These are phyloP conservation scores for Cephus pygmeus DNA, from an alignment of 2,888 invertebrate species.

Conservation along the genomic window DNA sequence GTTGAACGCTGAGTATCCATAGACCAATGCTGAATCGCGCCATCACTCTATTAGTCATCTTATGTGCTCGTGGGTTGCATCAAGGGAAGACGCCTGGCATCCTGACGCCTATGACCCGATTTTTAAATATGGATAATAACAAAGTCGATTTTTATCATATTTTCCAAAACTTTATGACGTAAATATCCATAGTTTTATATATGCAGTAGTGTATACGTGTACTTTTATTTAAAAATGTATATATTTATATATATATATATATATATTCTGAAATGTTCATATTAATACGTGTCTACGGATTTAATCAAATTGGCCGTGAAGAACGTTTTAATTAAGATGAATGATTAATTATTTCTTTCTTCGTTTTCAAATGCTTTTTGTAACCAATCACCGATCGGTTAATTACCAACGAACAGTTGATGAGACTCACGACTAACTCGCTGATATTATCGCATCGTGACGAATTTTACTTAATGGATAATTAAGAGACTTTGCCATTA, in stretches of 20 bases:
- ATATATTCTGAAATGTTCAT: background rate
- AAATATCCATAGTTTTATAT: background rate
- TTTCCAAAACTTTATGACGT: background rate
- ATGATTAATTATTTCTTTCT: background rate
- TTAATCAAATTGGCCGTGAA: background rate
- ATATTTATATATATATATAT: background rate
- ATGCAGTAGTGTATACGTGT: background rate
- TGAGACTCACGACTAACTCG: background rate
- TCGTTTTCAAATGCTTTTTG: background rate
- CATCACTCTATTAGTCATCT: background rate
- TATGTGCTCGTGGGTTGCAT: background rate
- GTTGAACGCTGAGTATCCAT: background rate
- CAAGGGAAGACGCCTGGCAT: background rate
- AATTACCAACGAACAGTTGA: constrained; percentile 8
- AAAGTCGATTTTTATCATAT: background rate
- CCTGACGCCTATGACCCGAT: background rate
- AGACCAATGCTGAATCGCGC: background rate
- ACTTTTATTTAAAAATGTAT: background rate
- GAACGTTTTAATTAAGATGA: constrained; percentile 8
- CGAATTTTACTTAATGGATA: background rate
- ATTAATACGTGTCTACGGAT: background rate
- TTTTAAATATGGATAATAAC: background rate
- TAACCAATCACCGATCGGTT: background rate
- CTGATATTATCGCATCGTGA: background rate
- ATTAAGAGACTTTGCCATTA: background rate